Conservation (phyloP, 2,113 vertebrate genomes). For the Trematomus loennbergii region DNA sequence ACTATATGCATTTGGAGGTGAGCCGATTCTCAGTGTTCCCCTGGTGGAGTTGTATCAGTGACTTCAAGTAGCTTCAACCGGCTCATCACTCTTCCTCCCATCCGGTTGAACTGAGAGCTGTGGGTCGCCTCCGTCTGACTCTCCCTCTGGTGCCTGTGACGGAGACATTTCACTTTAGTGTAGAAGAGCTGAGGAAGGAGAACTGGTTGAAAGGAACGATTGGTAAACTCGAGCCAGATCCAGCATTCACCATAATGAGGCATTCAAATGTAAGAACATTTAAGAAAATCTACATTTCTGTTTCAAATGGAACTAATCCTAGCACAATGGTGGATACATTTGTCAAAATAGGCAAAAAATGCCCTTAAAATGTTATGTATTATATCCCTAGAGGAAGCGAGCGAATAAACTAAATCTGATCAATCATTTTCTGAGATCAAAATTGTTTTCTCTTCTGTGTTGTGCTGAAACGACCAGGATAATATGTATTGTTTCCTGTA, state of each 20-base stretch:
- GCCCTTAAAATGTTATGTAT: not conserved
- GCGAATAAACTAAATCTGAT: too few species aligned
- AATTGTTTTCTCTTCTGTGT: too few species aligned
- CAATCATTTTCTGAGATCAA: too few species aligned
- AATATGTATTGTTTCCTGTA: too few species aligned
- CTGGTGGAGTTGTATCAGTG: not conserved
- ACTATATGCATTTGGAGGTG: too few species aligned
- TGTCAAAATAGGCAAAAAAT: not conserved
- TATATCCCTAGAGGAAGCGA: too few species aligned
- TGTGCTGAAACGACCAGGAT: too few species aligned
- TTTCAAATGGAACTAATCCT: not conserved
- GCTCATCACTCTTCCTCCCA: slow-evolving; percentile 40
- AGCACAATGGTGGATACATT: too few species aligned
- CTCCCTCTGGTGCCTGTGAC: slow-evolving; percentile 49
- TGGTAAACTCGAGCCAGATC: not conserved
- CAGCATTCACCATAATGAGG: not conserved
- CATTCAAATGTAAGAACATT: too few species aligned
- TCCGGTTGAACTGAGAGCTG: slow-evolving; percentile 36
- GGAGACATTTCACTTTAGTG: slow-evolving; percentile 8
- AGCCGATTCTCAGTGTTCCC: slow-evolving; percentile 18
- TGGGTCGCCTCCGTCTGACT: slow-evolving; percentile 26
- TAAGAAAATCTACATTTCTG: too few species aligned
- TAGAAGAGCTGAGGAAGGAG: not conserved
- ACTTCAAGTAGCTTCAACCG: slow-evolving; percentile 33
- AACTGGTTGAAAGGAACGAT: not conserved